A percentile compares a stretch with the other conserved stretches of the same genome.
Evolutionary conservation across 2,797 vertebrate genomes (phyloP).

Genomic region (Lepus oiostolus): DNA sequence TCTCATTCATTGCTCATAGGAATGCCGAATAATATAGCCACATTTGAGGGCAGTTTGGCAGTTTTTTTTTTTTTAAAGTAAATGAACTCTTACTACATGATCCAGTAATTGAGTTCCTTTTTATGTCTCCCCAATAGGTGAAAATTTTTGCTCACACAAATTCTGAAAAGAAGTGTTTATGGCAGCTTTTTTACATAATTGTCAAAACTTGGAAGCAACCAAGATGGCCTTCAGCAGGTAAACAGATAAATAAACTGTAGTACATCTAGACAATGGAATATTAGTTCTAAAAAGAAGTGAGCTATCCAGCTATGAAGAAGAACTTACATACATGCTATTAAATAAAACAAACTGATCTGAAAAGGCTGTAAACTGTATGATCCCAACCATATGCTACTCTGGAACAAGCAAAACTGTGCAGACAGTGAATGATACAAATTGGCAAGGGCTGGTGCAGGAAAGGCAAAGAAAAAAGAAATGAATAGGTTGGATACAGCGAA

Average conservation of each 20-base stretch:
- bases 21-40: background rate
- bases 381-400: background rate
- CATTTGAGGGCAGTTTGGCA: too few relatives aligned
- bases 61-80: background rate
- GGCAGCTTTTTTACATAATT: background rate
- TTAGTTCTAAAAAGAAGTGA: background rate
- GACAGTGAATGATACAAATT: background rate
- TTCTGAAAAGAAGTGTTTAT: background rate
- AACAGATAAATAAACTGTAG: background rate
- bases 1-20: background rate
- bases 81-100: background rate
- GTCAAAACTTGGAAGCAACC: background rate
- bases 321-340: background rate
- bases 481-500: background rate
- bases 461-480: background rate
- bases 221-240: background rate
- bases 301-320: background rate
- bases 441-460: background rate
- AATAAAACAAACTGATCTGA: background rate
- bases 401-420: background rate
- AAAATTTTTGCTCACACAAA: background rate
- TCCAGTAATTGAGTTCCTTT: background rate
- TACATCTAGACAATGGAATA: background rate
- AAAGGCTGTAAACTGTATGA: background rate
- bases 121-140: background rate